Conservation (phyloP, 2,888 invertebrate genomes). For the Hyles lineata region DNA sequence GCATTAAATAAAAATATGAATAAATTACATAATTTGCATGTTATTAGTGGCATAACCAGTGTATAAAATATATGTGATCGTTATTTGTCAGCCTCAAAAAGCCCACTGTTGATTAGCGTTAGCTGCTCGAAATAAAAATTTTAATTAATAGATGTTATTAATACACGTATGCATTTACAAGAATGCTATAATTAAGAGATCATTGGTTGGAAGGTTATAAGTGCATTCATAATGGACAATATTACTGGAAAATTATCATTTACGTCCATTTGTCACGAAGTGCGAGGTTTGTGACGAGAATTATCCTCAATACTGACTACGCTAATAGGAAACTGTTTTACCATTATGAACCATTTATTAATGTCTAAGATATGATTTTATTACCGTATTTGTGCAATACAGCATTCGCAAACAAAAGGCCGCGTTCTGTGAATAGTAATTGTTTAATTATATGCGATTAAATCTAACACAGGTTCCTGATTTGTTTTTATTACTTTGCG, state of each 20-base stretch:
- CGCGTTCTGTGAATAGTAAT: background rate
- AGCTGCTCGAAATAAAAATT: too few species aligned
- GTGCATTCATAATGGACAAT: background rate
- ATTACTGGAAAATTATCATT: background rate
- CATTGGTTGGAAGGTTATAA: background rate
- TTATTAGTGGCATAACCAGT: too few species aligned
- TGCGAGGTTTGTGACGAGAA: background rate
- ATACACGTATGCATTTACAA: too few species aligned
- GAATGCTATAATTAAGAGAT: background rate
- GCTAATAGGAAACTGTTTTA: background rate
- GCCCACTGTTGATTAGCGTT: too few species aligned
- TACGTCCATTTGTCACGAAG: constrained; percentile 1
- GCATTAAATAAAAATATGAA: too few species aligned
- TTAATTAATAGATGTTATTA: too few species aligned
- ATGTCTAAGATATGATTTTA: constrained; percentile 10
- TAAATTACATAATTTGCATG: too few species aligned
- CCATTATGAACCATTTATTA: constrained; percentile 6
- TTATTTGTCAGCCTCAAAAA: too few species aligned
- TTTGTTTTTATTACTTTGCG: constrained; percentile 7
- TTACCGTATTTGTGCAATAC: background rate
- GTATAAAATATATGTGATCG: too few species aligned
- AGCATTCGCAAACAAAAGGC: constrained; percentile 4
- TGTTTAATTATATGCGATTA: background rate
- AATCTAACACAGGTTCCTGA: background rate
- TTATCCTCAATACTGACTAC: background rate